A percentile compares a stretch with the other conserved stretches of the same genome.
Conservation (phyloP, 2,797 vertebrate genomes). For the Notoglanidium macrostoma region DNA sequence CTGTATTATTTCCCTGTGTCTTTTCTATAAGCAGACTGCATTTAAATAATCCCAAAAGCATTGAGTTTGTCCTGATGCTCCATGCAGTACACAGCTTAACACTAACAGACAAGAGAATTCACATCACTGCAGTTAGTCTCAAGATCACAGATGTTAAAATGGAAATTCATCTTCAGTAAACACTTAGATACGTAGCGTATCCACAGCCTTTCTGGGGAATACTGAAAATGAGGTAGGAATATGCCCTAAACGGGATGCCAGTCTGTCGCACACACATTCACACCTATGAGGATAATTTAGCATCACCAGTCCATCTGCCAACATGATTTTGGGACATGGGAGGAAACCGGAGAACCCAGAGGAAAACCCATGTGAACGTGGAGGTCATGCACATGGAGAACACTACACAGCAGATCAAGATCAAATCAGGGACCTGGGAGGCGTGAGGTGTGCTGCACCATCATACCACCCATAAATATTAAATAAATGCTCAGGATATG, state of each 20-base stretch:
- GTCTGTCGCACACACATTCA: not conserved
- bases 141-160: not conserved
- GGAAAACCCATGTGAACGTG: not conserved
- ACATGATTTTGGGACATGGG: not conserved
- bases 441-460: no score
- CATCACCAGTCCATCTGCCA: not conserved
- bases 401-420: not conserved
- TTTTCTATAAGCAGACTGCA: not conserved
- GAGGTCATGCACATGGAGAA: not conserved
- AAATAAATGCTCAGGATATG: not conserved
- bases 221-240: not conserved
- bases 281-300: not conserved
- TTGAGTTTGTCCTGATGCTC: not conserved
- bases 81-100: not conserved
- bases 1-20: not conserved
- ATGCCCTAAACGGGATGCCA: not conserved
- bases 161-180: not conserved
- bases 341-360: not conserved
- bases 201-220: not conserved
- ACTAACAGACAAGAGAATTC: not conserved
- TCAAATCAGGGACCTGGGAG: not conserved
- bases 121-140: not conserved
- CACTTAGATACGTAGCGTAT: not conserved
- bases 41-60: slow-evolving; percentile 11
- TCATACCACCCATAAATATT: not conserved